Base-by-base conservation (phyloP, 2,888 invertebrate genomes). In the Cybosia mesomella region DNA sequence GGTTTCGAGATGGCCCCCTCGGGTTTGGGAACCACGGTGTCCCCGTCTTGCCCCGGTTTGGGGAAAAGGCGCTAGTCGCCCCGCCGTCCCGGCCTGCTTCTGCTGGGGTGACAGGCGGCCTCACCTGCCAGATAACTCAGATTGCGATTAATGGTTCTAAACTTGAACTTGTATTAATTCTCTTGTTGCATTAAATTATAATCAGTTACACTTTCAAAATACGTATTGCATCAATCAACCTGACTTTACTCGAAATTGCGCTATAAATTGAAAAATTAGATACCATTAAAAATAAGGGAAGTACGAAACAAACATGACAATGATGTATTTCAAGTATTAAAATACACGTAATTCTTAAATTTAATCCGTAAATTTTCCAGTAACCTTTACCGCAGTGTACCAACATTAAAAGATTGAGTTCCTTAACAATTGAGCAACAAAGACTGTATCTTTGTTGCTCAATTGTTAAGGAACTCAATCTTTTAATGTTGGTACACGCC, bases 381-480 rank as follows among this genome's bases (percentile, higher is more conserved):
- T 60, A 65, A 53, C 57, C 55, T 57, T 59, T 39, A 36, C 67
- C n/a, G 28, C n/a, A 68, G 59, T 65, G 63, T 49, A 72, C 28
- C 28, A 28, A 28, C 70, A 70, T 66, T 71, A 78, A 78, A 73
- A 58, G 65, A 59, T 59, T 28, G 55, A 69, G 54, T n/a, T 71
- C 73, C 63, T 58, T 21, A 1, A 75, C 81, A 75, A 80, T 75
- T 63, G 70, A 64, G 55, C 21, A 71, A 67, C 59, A 68, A 64
- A 39, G 66, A 21, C n/a, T n/a, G n/a, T n/a, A n/a, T 21, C 66
- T 39, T 64, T 68, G 59, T 67, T 71, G 21, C 55, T 64, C 70
- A 63, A 75, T 80, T 75, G 81, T 75, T 1, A 21, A 58, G 63
- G 73, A 71, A n/a, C 54, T 69, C 55, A 28, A 59, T 59, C 65